phyloP scores from a whole-genome alignment of 2,113 vertebrate species.

The Cacatua alba region DNA sequence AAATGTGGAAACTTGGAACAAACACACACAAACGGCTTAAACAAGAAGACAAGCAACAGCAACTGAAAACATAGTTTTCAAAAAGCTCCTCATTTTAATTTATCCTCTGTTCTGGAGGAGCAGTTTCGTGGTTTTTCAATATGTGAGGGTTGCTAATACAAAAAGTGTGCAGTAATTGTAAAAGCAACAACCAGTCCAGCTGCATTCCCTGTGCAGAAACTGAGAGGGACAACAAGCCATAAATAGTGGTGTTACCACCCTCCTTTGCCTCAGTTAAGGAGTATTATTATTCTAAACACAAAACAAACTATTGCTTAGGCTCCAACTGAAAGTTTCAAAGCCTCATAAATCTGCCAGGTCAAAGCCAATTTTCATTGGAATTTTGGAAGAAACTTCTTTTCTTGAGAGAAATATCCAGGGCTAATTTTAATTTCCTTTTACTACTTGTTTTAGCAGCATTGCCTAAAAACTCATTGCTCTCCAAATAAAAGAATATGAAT shows the following conservation, averaged over 20 bases:
- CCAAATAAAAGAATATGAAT: not conserved
- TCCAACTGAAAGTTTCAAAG: constrained; percentile 55
- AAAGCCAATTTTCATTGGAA: constrained; percentile 50
- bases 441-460: not conserved
- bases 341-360: constrained; percentile 61
- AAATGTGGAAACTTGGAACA: not conserved
- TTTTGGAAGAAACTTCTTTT: constrained; percentile 37
- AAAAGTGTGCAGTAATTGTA: not conserved
- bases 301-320: constrained; percentile 55
- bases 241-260: constrained; percentile 58
- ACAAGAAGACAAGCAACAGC: not conserved
- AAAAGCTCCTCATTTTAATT: not conserved
- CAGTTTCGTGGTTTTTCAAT: not conserved
- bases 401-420: constrained; percentile 5
- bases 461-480: not conserved
- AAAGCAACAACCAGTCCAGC: constrained; percentile 61
- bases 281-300: constrained; percentile 58
- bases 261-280: constrained; percentile 42
- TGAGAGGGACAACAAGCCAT: constrained; percentile 56
- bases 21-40: not conserved
- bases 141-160: not conserved
- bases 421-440: constrained; percentile 28
- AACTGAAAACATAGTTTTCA: not conserved
- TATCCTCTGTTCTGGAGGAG: not conserved
- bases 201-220: constrained; percentile 59